These are phyloP conservation scores for Triplophysa rosa DNA, from an alignment of 2,113 vertebrate genomes.

Conservation along the genomic window DNA sequence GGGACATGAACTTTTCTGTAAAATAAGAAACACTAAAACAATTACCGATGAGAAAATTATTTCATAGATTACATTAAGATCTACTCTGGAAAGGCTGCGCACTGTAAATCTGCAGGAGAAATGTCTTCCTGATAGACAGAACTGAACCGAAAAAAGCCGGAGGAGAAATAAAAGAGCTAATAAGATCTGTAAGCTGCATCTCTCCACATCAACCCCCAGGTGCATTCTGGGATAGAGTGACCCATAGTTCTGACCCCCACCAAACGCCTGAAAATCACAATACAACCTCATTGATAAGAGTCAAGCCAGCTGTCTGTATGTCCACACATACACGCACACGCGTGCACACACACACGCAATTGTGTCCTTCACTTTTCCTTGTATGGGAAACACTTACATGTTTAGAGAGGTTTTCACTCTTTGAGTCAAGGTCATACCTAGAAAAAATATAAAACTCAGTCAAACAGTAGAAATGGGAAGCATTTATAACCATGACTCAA, in stretches of 20 bases:
- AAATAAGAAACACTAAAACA: too few relatives aligned
- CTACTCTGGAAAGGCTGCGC: not conserved
- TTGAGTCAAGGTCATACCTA: conserved; percentile 96
- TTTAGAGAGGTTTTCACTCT: conserved; percentile 95
- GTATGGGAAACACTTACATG: conserved; percentile 83
- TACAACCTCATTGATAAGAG: not conserved
- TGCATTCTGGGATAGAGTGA: not conserved
- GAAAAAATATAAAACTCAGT: conserved; percentile 52
- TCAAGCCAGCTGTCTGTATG: not conserved
- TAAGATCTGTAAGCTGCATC: not conserved
- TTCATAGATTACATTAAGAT: not conserved
- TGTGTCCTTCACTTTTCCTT: not conserved
- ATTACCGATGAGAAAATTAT: not conserved
- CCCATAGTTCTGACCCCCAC: conserved; percentile 10
- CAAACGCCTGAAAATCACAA: not conserved
- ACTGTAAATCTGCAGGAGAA: not conserved
- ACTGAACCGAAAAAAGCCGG: not conserved
- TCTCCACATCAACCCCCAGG: not conserved
- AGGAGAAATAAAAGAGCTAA: not conserved
- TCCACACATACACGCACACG: not conserved
- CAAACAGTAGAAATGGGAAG: not conserved
- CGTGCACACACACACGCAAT: not conserved
- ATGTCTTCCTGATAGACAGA: not conserved
- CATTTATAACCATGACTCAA: not conserved
- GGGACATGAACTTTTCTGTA: too few relatives aligned